Base-by-base conservation (phyloP, 2,888 invertebrate genomes). In the Allygus modestus region DNA sequence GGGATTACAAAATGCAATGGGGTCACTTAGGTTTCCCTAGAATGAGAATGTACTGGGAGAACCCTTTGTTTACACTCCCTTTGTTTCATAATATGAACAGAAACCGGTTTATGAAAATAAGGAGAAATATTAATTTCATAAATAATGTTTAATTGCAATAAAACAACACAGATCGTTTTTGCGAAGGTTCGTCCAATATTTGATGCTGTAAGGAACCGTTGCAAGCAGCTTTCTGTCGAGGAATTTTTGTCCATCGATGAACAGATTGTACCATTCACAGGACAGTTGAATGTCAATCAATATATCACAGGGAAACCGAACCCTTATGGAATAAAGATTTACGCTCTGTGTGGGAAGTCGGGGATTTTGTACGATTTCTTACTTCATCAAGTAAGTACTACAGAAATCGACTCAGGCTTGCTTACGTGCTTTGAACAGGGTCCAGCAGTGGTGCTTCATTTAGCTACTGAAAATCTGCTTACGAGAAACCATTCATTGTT, bases 291-390 rank as follows among this genome's bases (percentile, higher is more conserved):
- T 77, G 81, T 88, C n/a, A 87, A 87, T 71, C 88, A 88, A 83
- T 88, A 88, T 73, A 85, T 87, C 20, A 86, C 87, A 28, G 85
- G 83, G 2, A 88, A 88, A 61, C 88, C 88, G 15, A 82, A 28
- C 23, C 87, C 85, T 33, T 88, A 86, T 86, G 88, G 87, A 12
- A 84, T 88, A 9, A 88, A 88, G 84, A 81, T 87, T 2, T 88
- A 86, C 85, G 61, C 87, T 43, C 46, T 87, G 11, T 87, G 86
- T 85, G 87, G 87, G 9, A 73, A 82, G 82, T 85, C 84, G 73
- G 87, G 88, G 17, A 65, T 86, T 31, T 17, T 83, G 12, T 88
- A 87, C 84, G 87, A 87, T 82, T 88, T 88, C 65, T 54, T 86
- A 12, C 81, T 88, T n/a, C 88, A 88, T 81, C 87, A 88, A 77